phyloP scores from a whole-genome alignment of 2,113 vertebrate genomes.

The Pelodiscus sinensis region DNA sequence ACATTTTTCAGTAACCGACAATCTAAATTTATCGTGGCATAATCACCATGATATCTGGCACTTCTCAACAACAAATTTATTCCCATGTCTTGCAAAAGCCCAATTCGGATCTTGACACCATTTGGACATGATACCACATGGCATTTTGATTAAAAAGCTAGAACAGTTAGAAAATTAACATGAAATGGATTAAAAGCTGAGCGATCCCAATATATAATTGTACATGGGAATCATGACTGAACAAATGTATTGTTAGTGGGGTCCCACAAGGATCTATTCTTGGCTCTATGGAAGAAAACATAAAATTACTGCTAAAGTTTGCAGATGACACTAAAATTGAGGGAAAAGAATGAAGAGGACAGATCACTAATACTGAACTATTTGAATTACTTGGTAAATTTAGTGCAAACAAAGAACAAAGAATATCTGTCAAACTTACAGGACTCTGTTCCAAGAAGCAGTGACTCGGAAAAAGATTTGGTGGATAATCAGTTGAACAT shows the following conservation, averaged over 20 bases:
- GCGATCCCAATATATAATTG: neutral
- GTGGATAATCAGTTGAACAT: neutral
- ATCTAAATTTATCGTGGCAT: neutral
- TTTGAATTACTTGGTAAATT: neutral
- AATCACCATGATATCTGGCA: neutral
- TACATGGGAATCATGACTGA: neutral
- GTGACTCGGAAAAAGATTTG: neutral
- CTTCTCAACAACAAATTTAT: rapidly evolving
- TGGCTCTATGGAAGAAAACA: neutral
- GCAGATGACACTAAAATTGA: neutral
- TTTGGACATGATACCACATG: neutral
- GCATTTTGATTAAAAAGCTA: neutral
- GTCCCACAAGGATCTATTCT: neutral
- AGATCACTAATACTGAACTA: neutral
- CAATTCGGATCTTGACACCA: neutral
- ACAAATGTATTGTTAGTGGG: neutral
- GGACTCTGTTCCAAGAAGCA: neutral
- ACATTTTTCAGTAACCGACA: rapidly evolving
- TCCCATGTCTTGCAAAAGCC: neutral
- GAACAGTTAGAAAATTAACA: neutral
- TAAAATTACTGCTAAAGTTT: neutral
- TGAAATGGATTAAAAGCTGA: neutral
- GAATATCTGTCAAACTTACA: neutral
- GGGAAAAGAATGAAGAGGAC: neutral
- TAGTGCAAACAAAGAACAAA: neutral